phyloP scores from a whole-genome alignment of 2,113 vertebrate species.

The Corvus moneduloides region DNA sequence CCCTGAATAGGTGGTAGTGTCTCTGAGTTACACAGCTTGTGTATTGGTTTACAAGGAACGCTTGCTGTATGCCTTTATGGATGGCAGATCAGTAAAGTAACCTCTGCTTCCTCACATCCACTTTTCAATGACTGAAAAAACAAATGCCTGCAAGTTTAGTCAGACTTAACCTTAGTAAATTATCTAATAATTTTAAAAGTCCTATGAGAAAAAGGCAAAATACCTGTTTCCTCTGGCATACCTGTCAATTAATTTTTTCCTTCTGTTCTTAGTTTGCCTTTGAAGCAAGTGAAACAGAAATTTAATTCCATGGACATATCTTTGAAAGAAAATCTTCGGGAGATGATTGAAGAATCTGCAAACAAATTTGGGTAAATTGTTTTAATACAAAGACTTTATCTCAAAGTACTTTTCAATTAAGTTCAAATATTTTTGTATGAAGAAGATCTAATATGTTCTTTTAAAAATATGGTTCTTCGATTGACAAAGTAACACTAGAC shows the following conservation, averaged over 20 bases:
- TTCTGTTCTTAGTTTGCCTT: conserved; percentile 80
- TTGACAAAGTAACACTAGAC: background rate
- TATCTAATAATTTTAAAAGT: background rate
- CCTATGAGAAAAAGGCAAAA: background rate
- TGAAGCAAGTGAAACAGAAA: conserved; percentile 95
- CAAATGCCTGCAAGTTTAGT: background rate
- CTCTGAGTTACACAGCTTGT: background rate
- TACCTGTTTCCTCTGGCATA: background rate
- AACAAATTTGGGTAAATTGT: conserved; percentile 90
- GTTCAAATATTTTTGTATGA: background rate
- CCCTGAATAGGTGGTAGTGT: background rate
- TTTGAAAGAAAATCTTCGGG: conserved; percentile 92
- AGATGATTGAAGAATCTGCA: conserved; percentile 94
- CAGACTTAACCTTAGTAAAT: background rate
- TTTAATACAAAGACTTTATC: background rate
- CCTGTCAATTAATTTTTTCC: background rate
- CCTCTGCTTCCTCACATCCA: background rate
- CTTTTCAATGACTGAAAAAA: background rate
- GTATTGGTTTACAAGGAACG: background rate
- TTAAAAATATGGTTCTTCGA: background rate
- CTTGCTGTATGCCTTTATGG: background rate
- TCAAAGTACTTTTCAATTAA: background rate
- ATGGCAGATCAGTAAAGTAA: background rate
- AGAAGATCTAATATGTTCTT: background rate
- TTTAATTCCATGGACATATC: conserved; percentile 94